Evolutionary conservation across 2,888 invertebrate species (phyloP), one percentile per base, ranked within the genome.

Genomic region (Taphrorychus bicolor): DNA sequence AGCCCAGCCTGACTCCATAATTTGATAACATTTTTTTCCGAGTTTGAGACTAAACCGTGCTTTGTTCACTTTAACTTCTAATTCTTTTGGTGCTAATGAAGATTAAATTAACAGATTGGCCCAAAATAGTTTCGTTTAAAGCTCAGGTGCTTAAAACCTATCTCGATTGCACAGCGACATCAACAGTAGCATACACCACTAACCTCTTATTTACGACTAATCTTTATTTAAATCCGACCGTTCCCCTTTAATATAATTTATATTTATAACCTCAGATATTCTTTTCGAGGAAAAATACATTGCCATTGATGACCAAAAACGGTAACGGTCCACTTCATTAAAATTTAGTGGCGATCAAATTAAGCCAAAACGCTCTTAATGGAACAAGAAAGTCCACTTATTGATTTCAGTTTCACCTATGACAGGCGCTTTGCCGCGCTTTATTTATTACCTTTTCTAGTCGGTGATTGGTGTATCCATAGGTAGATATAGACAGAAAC

Each of bases 381-480:
- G 54, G 48, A 61, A 66, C 66, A 66, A 61, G 66, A 61, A 66
- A 66, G 49, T 60, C 66, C 66, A 66, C 66, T 66, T 66, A 66
- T 61, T 52, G 66, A 45, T 51, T 66, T 42, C 42, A 42, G 45
- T 66, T 59, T 59, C 65, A 66, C 65, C 58, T 59, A 64, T 58
- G 57, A 63, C 63, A 60, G 52, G 1, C 24, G 11, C 53, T 42
- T 60, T 60, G 53, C 53, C 53, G 1, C 24, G 11, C 53, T 42
- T 60, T 60, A 60, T 60, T 60, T 42, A 60, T 60, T 45, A 52
- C 24, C 53, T 60, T 9, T 41, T 52, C 14, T 42, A 24, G 53
- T 60, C 49, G 16, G 17, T 23, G 23, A 52, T 16, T 7, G 17
- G 41, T 53, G 2, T 18, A 45, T n/a, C 5, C 32, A 51, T 40